Percentiles rank a stretch among this genome's conserved stretches.
These are phyloP conservation scores for Xenops minutus DNA, from an alignment of 2,797 vertebrate species.

Conservation along the genomic window DNA sequence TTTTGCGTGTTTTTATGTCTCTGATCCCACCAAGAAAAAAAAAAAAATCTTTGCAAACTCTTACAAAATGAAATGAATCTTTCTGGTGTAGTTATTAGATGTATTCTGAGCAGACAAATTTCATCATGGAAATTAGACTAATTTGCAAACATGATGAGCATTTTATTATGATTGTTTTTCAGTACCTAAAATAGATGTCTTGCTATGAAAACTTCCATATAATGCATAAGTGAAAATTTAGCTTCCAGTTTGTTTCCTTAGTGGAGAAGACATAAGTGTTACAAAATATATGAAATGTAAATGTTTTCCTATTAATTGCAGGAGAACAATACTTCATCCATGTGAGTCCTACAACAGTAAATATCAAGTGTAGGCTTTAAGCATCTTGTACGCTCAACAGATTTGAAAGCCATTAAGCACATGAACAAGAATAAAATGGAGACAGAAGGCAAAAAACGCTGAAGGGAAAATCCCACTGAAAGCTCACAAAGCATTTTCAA, in stretches of 20 bases:
- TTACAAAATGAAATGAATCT: not conserved
- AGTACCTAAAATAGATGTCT: not conserved
- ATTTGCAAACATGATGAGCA: not conserved
- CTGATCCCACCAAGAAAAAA: not conserved
- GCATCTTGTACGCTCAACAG: not conserved
- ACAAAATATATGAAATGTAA: not conserved
- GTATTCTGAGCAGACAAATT: not conserved
- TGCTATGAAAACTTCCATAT: not conserved
- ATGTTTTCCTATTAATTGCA: not conserved
- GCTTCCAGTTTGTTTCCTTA: not conserved
- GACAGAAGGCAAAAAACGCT: not conserved
- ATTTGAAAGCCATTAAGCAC: slow-evolving; percentile 40
- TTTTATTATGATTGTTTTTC: not conserved
- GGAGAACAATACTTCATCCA: not conserved
- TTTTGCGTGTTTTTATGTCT: not conserved
- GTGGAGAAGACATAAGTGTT: not conserved
- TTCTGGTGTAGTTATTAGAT: not conserved
- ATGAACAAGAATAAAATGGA: slow-evolving; percentile 14
- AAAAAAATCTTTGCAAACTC: not conserved
- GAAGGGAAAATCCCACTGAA: slow-evolving; percentile 30
- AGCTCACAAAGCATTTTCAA: slow-evolving; percentile 9
- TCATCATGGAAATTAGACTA: not conserved
- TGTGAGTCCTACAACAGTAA: not conserved
- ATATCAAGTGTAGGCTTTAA: not conserved
- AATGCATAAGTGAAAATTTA: not conserved